Evolutionary conservation across 1,140 invertebrate genomes (phyloP).

Genomic region (Popillia japonica): DNA sequence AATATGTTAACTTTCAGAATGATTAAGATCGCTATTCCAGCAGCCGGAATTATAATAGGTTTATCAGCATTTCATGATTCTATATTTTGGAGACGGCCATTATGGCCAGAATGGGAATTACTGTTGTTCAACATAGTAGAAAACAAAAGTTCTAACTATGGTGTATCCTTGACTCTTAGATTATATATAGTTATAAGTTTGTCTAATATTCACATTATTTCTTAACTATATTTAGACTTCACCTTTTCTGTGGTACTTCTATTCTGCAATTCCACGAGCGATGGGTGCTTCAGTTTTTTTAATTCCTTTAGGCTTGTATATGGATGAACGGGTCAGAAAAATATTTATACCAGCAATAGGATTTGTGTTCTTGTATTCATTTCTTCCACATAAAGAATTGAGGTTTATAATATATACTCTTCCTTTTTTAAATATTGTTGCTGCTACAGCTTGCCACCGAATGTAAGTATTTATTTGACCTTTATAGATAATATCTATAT

Average conservation of each 20-base stretch:
- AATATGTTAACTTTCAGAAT: background rate
- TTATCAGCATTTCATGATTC: constrained; percentile 63
- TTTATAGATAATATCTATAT: too few species aligned
- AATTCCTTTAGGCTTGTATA: constrained; percentile 80
- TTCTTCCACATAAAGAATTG: too few species aligned
- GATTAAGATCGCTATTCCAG: constrained; percentile 40
- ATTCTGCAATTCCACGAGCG: constrained; percentile 92
- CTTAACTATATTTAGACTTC: constrained; percentile 75
- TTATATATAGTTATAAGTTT: background rate
- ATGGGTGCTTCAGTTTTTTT: constrained; percentile 83
- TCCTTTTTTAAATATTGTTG: too few species aligned
- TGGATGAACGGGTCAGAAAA: constrained; percentile 74
- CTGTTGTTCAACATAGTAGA: constrained; percentile 91
- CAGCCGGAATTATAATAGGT: background rate
- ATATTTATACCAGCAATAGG: constrained; percentile 75
- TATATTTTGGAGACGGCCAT: constrained; percentile 86
- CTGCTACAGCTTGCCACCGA: too few species aligned
- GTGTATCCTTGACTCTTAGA: background rate
- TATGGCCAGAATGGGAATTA: constrained; percentile 99
- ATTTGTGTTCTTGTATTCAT: too few species aligned
- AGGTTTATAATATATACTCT: too few species aligned
- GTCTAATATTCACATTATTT: constrained; percentile 41
- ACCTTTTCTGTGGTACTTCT: constrained; percentile 99
- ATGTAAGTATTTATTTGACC: too few species aligned
- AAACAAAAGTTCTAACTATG: background rate